phyloP scores from a whole-genome alignment of 2,888 invertebrate genomes.

The Tinea semifulvella region DNA sequence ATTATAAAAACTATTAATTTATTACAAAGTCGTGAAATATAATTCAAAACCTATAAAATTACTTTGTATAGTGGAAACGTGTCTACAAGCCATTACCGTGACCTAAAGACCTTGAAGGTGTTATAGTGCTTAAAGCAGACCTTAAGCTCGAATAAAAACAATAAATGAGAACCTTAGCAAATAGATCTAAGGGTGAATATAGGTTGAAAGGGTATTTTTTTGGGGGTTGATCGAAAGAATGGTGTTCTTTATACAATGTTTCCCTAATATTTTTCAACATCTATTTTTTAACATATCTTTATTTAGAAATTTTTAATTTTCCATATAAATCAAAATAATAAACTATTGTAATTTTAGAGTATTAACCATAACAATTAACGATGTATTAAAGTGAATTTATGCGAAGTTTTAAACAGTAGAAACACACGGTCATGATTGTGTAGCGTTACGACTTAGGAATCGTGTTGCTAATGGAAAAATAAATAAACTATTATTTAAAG shows the following conservation, averaged over 20 bases:
- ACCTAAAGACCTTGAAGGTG: slow-evolving; percentile 8
- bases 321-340: too few relatives aligned
- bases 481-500: too few relatives aligned
- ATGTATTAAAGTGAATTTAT: too few relatives aligned
- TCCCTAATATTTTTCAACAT: background rate
- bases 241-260: slow-evolving; percentile 3
- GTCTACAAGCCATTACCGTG: background rate
- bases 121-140: background rate
- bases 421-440: too few relatives aligned
- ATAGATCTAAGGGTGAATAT: background rate
- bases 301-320: too few relatives aligned
- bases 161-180: background rate
- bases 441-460: too few relatives aligned
- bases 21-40: too few relatives aligned
- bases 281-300: background rate
- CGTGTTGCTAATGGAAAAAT: too few relatives aligned
- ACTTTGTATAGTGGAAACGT: background rate
- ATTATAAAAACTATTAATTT: too few relatives aligned
- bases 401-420: too few relatives aligned
- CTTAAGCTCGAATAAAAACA: background rate
- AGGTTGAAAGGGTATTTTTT: background rate
- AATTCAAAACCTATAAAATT: background rate
- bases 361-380: too few relatives aligned
- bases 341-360: too few relatives aligned
- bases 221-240: background rate